Evolutionary conservation across 2,113 vertebrate genomes (phyloP), one percentile per base, ranked within the genome.

Genomic region (Tychaedon coryphoeus): DNA sequence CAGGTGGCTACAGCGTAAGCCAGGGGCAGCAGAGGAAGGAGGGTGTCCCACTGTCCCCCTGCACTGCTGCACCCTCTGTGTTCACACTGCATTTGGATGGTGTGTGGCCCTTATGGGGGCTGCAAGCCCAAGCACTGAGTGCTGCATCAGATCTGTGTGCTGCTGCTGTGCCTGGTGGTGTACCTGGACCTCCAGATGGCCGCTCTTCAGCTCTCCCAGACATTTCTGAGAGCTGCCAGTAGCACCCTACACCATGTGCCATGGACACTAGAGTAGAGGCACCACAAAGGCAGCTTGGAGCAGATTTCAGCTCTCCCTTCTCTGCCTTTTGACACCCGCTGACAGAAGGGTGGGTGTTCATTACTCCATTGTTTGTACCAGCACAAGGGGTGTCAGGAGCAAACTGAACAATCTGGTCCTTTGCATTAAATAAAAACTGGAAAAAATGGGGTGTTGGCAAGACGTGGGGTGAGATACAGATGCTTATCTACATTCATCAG

Each of bases 81-180:
- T 14, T 69, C 28, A 73, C 33, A 58, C 5, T 6, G 5, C 19
- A 2, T n/a, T 14, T 72, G 20, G 5, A 25, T n/a, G 24, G 3
- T 5, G 16, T 64, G 65, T 40, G 38, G 54, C 66, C 12, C 56
- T 40, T 38, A 34, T 0, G 0, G 34, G 24, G 17, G 22, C 31
- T 88, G 53, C 19, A 9, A 51, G 13, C n/a, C 24, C 31, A 58
- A 24, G 29, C 28, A 54, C 14, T 0, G 4, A 33, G 33, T 13
- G 9, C 22, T 71, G 29, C 57, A 5, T 11, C 33, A 33, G 14
- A 29, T 60, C 33, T 0, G 0, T 13, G 24, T 24, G 11, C 12
- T 23, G 47, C 51, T 40, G 8, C 34, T 26, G 33, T 20, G 28
- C 22, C 22, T 40, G 38, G 38, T 11, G 11, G 23, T 29, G 28